Evolutionary conservation across 2,797 vertebrate genomes (phyloP), one percentile per base, ranked within the genome.

Genomic region (Xiphorhynchus erythropygius): DNA sequence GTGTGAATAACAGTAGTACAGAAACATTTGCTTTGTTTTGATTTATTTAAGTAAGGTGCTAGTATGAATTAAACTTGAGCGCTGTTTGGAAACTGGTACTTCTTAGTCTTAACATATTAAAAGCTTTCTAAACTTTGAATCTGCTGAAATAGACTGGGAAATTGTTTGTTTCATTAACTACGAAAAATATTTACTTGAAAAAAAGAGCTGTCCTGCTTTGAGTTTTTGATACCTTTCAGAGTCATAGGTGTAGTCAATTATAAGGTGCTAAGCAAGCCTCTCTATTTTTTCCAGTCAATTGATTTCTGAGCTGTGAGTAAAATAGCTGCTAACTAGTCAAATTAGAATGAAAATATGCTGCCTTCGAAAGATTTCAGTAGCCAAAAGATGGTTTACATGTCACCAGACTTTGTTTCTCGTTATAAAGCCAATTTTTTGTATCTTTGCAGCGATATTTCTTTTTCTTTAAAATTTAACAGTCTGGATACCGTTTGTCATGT

Each of bases 271-370:
- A 69, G 30, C n/a, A 84, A 86, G 50, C 12, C 22, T 62, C 81
- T 25, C 27, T 55, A 7, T 44, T 95, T 89, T 92, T 68, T 56
- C 57, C 41, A 64, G 39, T 87, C 77, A 91, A 42, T 70, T 78
- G 56, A 30, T 81, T 94, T 81, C 57, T 90, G 81, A 89, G 81
- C 83, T 88, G 47, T 57, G 49, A 91, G 52, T 78, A 62, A 84
- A 84, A 75, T 75, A 88, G 78, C 42, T 4, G 7, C 53, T 65
- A 76, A 57, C 62, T 85, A 77, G 65, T 62, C 53, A 75, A 85
- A 71, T 85, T 53, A 81, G n/a, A 80, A 77, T 71, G 30, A 88
- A 84, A 84, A 75, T 33, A 47, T 9, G 13, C n/a, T 55, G 19
- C 81, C 18, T 39, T 84, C 15, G 47, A 5, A 84, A 90, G 41